Evolutionary conservation across 2,113 vertebrate species (phyloP).

Genomic region (Psammodynastes pulverulentus): DNA sequence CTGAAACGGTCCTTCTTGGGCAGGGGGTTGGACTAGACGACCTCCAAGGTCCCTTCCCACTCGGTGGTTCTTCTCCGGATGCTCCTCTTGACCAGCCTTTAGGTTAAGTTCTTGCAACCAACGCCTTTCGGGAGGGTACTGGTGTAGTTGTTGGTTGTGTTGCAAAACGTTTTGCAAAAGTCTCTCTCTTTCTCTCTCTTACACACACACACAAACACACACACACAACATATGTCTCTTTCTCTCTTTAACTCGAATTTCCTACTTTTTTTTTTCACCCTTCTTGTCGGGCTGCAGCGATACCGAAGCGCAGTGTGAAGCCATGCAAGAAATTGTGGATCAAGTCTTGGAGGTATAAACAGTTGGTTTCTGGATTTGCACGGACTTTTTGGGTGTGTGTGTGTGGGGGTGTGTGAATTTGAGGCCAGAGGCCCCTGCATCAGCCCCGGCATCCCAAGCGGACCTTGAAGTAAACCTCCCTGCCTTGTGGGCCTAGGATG

Average conservation of each 20-base stretch:
- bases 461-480: not conserved
- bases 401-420: not conserved
- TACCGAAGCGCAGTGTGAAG: slow-evolving; percentile 92
- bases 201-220: not conserved
- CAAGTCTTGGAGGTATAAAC: slow-evolving; percentile 89
- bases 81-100: not conserved
- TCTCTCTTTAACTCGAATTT: slow-evolving; percentile 38
- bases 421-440: not conserved
- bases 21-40: not conserved
- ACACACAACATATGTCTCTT: not conserved
- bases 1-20: too few species aligned
- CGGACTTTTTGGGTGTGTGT: not conserved
- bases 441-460: not conserved
- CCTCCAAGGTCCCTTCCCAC: not conserved
- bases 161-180: not conserved
- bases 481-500: not conserved
- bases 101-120: not conserved
- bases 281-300: slow-evolving; percentile 68
- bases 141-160: not conserved
- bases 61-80: not conserved
- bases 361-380: not conserved
- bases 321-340: slow-evolving; percentile 98
- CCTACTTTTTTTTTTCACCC: slow-evolving; percentile 14
- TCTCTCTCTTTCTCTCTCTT: too few species aligned
- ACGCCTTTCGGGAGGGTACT: not conserved